Conservation (phyloP, 2,113 vertebrate species). For the Thalassarche chlororhynchos region DNA sequence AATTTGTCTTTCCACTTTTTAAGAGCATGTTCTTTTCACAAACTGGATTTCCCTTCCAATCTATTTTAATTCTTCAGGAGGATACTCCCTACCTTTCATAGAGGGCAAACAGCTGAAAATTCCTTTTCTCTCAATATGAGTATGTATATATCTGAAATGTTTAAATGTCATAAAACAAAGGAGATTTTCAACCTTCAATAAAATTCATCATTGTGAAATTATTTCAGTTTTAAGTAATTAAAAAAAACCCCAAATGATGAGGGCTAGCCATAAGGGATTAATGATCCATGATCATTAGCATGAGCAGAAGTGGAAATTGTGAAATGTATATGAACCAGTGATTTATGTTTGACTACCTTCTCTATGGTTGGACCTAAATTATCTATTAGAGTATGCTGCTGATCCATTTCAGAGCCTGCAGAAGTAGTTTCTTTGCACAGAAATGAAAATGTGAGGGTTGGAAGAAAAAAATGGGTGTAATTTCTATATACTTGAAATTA, state of each 20-base stretch:
- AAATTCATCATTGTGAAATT: neutral
- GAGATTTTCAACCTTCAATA: neutral
- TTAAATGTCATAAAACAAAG: neutral
- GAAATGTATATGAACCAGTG: neutral
- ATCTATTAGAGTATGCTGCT: neutral
- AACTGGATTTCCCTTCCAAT: neutral
- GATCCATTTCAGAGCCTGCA: neutral
- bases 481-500: neutral
- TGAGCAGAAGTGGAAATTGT: neutral
- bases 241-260: neutral
- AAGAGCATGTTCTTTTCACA: neutral
- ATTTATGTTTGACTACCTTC: neutral
- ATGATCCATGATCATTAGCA: neutral
- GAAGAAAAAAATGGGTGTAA: neutral
- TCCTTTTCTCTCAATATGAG: neutral
- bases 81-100: neutral
- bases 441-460: neutral
- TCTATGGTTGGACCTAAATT: neutral
- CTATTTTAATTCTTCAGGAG: neutral
- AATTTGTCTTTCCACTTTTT: neutral
- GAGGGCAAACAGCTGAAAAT: neutral
- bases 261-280: neutral
- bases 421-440: neutral
- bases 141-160: neutral
- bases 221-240: neutral